A percentile compares a stretch with the other conserved stretches of the same genome.
Evolutionary conservation across 2,797 vertebrate genomes (phyloP).

Genomic region (Valencia hispanica): DNA sequence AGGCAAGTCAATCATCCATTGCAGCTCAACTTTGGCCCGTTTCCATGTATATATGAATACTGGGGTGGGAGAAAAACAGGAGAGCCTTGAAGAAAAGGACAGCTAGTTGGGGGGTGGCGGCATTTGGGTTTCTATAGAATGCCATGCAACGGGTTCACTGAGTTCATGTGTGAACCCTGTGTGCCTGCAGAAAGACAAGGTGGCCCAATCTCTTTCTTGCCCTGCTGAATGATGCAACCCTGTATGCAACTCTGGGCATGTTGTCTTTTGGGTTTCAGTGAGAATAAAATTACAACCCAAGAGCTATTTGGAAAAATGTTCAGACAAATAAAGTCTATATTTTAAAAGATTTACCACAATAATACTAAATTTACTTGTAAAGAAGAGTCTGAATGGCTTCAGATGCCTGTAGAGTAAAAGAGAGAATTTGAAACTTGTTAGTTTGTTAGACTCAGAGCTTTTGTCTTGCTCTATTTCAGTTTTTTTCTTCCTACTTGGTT

Average conservation of each 20-base stretch:
- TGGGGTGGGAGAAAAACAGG: constrained; percentile 42
- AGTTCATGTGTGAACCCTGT: constrained; percentile 64
- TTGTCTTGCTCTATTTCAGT: not conserved
- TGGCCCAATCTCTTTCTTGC: constrained; percentile 54
- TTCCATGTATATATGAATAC: constrained; percentile 68
- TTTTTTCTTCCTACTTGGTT: not conserved
- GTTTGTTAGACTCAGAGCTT: not conserved
- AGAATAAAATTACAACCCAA: constrained; percentile 26
- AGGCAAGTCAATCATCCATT: constrained; percentile 65
- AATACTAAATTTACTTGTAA: constrained; percentile 15
- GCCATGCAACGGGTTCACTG: constrained; percentile 60
- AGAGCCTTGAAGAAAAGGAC: constrained; percentile 53
- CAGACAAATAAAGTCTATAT: not conserved
- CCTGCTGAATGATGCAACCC: constrained; percentile 56
- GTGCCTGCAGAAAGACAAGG: constrained; percentile 49
- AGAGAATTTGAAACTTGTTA: not conserved
- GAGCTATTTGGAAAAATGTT: not conserved
- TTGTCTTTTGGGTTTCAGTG: constrained; percentile 43
- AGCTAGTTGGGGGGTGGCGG: constrained; percentile 34
- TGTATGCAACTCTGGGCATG: constrained; percentile 57
- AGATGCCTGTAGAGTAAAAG: not conserved
- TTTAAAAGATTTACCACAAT: not conserved
- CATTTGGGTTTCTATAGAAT: constrained; percentile 63
- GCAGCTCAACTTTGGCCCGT: constrained; percentile 73
- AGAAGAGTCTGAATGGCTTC: not conserved